Evolutionary conservation across 2,888 invertebrate genomes (phyloP).

Genomic region (Allygus modestus): DNA sequence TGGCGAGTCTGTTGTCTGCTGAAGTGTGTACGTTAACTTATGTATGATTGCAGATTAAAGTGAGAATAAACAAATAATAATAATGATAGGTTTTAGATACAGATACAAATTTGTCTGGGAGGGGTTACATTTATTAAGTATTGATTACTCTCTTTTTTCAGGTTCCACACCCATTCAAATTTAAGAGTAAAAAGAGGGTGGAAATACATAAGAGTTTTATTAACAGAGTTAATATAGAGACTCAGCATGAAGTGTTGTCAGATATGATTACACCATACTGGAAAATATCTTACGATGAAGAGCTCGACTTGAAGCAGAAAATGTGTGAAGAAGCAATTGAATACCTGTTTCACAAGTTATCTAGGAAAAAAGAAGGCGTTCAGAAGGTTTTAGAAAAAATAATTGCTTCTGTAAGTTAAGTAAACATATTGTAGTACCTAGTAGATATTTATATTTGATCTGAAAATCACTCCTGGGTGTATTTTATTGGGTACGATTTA

Average conservation of each 20-base stretch:
- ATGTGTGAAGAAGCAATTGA: slow-evolving; percentile 67
- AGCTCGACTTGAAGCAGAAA: slow-evolving; percentile 76
- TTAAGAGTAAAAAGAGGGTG: not conserved
- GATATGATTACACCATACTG: slow-evolving; percentile 82
- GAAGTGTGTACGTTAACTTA: no score
- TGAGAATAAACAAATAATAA: no score
- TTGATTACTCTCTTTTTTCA: not conserved
- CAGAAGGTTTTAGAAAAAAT: slow-evolving; percentile 52
- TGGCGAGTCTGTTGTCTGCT: no score
- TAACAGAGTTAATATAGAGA: slow-evolving; percentile 59
- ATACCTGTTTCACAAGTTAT: slow-evolving; percentile 64
- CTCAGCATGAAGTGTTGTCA: slow-evolving; percentile 77
- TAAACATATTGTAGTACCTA: slow-evolving; percentile 52
- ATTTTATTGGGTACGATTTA: not conserved
- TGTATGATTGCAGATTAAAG: no score
- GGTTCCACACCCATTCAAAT: slow-evolving; percentile 32
- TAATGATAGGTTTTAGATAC: no score
- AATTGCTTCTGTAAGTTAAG: slow-evolving; percentile 72
- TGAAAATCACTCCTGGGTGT: not conserved
- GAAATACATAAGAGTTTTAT: slow-evolving; percentile 1
- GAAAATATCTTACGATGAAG: slow-evolving; percentile 84
- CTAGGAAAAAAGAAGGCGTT: slow-evolving; percentile 67
- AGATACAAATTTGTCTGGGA: no score
- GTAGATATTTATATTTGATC: not conserved
- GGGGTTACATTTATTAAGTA: no score